Evolutionary conservation across 2,888 invertebrate genomes (phyloP).

Genomic region (Parthenolecanium corni): DNA sequence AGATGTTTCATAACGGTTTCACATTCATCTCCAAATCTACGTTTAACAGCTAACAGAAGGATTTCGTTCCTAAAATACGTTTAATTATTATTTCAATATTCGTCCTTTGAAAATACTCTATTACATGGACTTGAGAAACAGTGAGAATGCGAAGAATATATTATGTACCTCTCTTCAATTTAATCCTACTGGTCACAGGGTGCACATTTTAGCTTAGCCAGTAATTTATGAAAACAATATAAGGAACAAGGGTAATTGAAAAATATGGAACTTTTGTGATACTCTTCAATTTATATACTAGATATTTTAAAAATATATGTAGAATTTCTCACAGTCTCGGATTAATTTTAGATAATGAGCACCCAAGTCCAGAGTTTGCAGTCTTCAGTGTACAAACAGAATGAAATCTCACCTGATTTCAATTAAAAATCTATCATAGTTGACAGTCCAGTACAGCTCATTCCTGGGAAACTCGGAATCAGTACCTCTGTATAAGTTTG

Average conservation of each 20-base stretch:
- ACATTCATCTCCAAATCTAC: conserved; percentile 56
- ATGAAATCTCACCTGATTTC: conserved; percentile 2
- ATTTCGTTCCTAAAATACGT: conserved; percentile 49
- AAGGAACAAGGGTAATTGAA: too few species aligned
- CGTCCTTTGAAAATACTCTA: neutral
- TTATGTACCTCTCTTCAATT: too few species aligned
- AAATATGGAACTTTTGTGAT: too few species aligned
- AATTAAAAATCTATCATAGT: conserved; percentile 2
- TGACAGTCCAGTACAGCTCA: conserved; percentile 9
- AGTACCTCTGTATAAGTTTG: conserved; percentile 1
- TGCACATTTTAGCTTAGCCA: too few species aligned
- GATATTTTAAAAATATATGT: too few species aligned
- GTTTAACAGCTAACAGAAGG: conserved; percentile 57
- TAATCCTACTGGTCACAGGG: too few species aligned
- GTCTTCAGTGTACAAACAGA: neutral
- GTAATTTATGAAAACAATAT: too few species aligned
- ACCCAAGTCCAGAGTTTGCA: conserved; percentile 10
- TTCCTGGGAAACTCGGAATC: conserved; percentile 4
- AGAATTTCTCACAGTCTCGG: too few species aligned
- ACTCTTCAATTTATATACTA: too few species aligned
- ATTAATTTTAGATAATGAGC: too few species aligned
- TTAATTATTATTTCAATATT: conserved; percentile 19
- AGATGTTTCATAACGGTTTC: conserved; percentile 52
- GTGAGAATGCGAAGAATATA: too few species aligned
- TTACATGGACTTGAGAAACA: neutral